Evolutionary conservation across 2,113 vertebrate genomes (phyloP).

Genomic region (Pionites leucogaster): DNA sequence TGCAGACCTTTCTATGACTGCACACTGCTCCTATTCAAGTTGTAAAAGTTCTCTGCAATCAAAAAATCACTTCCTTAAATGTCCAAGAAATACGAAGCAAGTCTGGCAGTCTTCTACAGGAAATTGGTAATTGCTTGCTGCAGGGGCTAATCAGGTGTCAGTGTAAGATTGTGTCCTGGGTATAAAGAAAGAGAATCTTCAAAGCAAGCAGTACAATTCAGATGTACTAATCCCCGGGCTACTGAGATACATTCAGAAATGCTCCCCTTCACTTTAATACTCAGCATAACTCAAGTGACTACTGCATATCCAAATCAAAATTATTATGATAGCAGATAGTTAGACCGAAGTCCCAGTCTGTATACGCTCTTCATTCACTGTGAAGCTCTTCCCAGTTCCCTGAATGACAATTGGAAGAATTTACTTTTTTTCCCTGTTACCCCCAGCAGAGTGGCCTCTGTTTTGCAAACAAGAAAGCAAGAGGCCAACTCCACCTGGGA

Average conservation of each 20-base stretch:
- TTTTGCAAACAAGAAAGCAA: not conserved
- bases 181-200: not conserved
- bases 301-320: not conserved
- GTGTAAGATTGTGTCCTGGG: not conserved
- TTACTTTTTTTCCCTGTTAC: not conserved
- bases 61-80: not conserved
- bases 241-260: not conserved
- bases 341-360: not conserved
- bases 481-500: not conserved
- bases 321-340: not conserved
- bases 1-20: not conserved
- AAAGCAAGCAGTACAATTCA: not conserved
- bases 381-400: not conserved
- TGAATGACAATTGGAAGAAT: not conserved
- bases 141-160: not conserved
- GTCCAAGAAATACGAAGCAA: not conserved
- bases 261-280: not conserved
- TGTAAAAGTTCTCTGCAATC: not conserved
- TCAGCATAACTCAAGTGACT: not conserved
- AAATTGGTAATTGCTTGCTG: not conserved
- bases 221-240: not conserved
- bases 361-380: not conserved
- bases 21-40: not conserved
- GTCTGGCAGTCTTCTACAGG: not conserved
- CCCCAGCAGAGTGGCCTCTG: not conserved